A percentile compares a stretch with the other conserved stretches of the same genome.
Conservation (phyloP, 2,888 invertebrate genomes). For the Dimorphilus gyrociliatus region DNA sequence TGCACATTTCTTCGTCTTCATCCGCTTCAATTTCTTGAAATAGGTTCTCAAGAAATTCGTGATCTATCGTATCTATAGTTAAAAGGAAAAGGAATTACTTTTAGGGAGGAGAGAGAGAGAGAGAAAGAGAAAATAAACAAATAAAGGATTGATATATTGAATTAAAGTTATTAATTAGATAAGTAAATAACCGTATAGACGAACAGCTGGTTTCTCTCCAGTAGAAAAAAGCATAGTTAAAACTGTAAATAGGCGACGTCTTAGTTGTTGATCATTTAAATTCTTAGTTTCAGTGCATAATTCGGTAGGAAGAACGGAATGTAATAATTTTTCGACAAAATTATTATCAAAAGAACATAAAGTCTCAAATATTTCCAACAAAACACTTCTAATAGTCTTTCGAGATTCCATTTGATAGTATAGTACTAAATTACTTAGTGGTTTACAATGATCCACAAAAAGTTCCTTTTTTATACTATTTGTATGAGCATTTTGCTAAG, state of each 20-base stretch:
- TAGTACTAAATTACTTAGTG: constrained; percentile 65
- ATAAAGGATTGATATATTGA: too few species aligned
- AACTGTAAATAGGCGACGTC: too few species aligned
- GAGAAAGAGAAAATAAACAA: too few species aligned
- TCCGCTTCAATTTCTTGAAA: constrained; percentile 64
- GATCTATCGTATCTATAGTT: too few species aligned
- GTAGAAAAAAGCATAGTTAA: constrained; percentile 75
- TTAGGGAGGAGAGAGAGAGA: too few species aligned
- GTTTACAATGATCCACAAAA: constrained; percentile 63
- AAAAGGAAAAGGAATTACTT: too few species aligned
- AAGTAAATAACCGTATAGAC: constrained; percentile 64
- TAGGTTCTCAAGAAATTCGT: too few species aligned
- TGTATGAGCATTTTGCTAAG: constrained; percentile 75
- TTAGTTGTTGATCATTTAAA: too few species aligned
- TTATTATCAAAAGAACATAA: constrained; percentile 69
- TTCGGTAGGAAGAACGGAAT: constrained; percentile 75
- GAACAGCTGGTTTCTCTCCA: constrained; percentile 72
- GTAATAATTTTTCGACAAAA: constrained; percentile 62
- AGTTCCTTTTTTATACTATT: constrained; percentile 69
- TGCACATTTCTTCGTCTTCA: constrained; percentile 69
- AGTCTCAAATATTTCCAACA: constrained; percentile 68
- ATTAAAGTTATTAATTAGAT: too few species aligned
- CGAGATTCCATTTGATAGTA: constrained; percentile 76
- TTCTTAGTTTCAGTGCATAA: too few species aligned
- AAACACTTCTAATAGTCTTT: constrained; percentile 46